A percentile compares a stretch with the other conserved stretches of the same genome.
phyloP scores from a whole-genome alignment of 1,140 invertebrate genomes.

The Chrysoperla carnea region DNA sequence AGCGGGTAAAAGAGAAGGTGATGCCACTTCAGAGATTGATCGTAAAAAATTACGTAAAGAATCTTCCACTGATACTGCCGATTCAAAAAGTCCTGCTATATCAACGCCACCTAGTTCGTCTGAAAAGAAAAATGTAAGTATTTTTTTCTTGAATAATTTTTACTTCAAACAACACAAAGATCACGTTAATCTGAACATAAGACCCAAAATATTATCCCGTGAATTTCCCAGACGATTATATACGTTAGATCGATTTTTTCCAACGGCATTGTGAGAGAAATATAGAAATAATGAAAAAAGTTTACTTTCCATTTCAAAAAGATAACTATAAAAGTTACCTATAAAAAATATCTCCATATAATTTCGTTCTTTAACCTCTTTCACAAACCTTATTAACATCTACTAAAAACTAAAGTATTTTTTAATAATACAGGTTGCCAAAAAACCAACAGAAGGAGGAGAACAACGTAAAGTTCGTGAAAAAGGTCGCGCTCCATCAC shows the following conservation, averaged over 20 bases:
- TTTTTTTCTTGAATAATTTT: constrained; percentile 2
- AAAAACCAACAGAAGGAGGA: constrained; percentile 22
- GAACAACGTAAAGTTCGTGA: constrained; percentile 24
- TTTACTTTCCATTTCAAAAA: neutral
- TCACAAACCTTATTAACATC: too few relatives aligned
- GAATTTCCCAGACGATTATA: too few relatives aligned
- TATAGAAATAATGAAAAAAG: too few relatives aligned
- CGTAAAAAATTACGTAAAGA: constrained; percentile 29
- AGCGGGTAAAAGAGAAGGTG: constrained; percentile 25
- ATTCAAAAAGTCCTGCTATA: neutral
- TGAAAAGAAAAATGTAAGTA: constrained; percentile 31
- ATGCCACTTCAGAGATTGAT: constrained; percentile 23
- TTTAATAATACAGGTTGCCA: constrained; percentile 24
- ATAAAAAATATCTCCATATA: too few relatives aligned
- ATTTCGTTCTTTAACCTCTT: too few relatives aligned
- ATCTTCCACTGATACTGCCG: constrained; percentile 25
- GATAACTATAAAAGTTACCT: too few relatives aligned
- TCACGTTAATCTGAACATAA: too few relatives aligned
- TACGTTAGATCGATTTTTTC: too few relatives aligned
- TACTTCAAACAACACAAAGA: too few relatives aligned
- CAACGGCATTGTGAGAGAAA: too few relatives aligned
- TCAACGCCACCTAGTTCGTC: constrained; percentile 8
- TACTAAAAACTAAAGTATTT: too few relatives aligned
- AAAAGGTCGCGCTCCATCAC: constrained; percentile 32
- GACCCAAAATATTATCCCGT: too few relatives aligned